Conservation (phyloP, 2,113 vertebrate genomes). For the Saguinus imperator region DNA sequence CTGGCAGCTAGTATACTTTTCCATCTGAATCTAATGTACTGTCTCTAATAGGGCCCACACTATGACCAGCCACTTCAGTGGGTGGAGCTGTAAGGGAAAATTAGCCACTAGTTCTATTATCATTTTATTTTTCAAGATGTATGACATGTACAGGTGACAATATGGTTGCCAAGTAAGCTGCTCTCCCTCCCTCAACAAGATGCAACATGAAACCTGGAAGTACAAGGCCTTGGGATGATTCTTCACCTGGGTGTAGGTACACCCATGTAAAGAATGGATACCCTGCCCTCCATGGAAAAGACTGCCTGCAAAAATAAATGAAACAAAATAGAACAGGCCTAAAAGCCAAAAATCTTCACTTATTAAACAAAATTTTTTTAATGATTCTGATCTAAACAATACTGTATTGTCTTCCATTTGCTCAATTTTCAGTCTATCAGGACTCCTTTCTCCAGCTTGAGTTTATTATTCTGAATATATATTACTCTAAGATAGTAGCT, state of each 20-base stretch:
- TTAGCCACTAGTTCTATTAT: neutral
- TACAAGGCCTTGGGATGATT: constrained; percentile 35
- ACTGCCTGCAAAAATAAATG: neutral
- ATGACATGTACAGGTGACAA: neutral
- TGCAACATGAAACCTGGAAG: neutral
- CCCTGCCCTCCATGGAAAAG: constrained; percentile 38
- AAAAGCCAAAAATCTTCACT: constrained; percentile 43
- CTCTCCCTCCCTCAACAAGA: neutral
- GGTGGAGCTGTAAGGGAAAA: neutral
- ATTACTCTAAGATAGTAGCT: constrained; percentile 75
- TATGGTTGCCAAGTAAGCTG: neutral
- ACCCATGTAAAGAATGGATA: neutral
- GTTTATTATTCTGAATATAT: constrained; percentile 35
- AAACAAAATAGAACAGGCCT: neutral
- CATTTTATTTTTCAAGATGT: neutral
- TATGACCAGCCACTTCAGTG: neutral
- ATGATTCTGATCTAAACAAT: constrained; percentile 48
- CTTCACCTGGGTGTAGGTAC: neutral
- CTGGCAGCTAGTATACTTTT: neutral
- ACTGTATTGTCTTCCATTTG: constrained; percentile 59
- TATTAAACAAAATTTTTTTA: neutral
- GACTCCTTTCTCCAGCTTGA: constrained; percentile 36
- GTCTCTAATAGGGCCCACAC: neutral
- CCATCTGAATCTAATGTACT: neutral
- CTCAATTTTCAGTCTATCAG: constrained; percentile 53